Conservation (phyloP, 2,888 invertebrate genomes). For the Liopterus haemorrhoidalis region DNA sequence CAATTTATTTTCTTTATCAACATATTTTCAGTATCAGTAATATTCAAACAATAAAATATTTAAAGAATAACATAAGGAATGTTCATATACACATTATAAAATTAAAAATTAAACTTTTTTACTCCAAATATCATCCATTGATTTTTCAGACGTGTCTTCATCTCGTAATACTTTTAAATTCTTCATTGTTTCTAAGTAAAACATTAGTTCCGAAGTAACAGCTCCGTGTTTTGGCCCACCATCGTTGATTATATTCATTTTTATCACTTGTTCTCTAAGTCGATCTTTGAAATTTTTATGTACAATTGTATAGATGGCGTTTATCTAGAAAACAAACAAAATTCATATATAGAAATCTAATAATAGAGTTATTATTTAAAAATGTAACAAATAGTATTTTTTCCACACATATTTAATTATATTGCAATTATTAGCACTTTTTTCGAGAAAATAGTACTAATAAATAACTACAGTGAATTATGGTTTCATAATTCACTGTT, state of each 20-base stretch:
- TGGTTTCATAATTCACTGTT: too few relatives aligned
- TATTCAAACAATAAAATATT: too few relatives aligned
- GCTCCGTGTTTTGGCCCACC: conserved; percentile 96
- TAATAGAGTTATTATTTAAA: neutral
- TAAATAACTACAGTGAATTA: too few relatives aligned
- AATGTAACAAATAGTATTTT: neutral
- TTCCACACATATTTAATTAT: neutral
- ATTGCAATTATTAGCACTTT: too few relatives aligned
- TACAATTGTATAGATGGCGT: conserved; percentile 54
- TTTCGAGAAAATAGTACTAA: too few relatives aligned
- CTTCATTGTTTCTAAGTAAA: conserved; percentile 81
- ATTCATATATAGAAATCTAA: conserved; percentile 1
- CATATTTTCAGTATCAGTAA: too few relatives aligned
- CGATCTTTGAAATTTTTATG: conserved; percentile 83
- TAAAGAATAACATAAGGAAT: too few relatives aligned
- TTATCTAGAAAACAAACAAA: conserved; percentile 39
- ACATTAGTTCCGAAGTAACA: conserved; percentile 86
- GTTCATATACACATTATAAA: conserved; percentile 1
- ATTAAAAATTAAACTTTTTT: conserved; percentile 47
- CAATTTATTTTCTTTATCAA: too few relatives aligned
- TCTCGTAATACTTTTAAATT: conserved; percentile 71
- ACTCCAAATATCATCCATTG: conserved; percentile 79
- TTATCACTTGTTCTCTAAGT: conserved; percentile 73
- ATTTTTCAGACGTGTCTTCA: conserved; percentile 66
- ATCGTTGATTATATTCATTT: conserved; percentile 86